Conservation (phyloP, 2,113 vertebrate genomes). For the Hemiprocne comata region DNA sequence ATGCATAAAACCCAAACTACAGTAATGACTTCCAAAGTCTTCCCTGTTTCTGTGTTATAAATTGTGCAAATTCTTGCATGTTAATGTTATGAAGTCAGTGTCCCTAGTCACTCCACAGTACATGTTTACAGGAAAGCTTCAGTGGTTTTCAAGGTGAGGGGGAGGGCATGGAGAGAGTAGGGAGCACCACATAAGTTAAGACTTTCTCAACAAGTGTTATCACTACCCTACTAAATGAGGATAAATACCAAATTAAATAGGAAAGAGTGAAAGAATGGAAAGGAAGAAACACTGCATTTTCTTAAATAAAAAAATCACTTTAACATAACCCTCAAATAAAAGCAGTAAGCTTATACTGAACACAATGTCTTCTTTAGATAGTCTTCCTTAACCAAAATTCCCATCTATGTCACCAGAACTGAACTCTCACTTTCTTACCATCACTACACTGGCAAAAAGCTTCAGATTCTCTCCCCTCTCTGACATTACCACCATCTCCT, state of each 20-base stretch:
- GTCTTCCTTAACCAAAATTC: not conserved
- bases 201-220: not conserved
- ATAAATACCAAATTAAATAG: not conserved
- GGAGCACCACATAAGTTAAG: not conserved
- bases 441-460: not conserved
- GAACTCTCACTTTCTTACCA: not conserved
- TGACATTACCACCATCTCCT: not conserved
- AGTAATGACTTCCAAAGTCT: not conserved
- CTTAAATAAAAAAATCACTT: not conserved
- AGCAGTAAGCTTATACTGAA: not conserved
- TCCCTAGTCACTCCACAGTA: not conserved
- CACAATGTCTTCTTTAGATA: not conserved
- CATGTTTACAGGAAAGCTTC: not conserved
- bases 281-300: not conserved
- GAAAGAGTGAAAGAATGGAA: not conserved
- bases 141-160: not conserved
- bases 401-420: not conserved
- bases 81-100: not conserved
- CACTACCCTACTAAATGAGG: not conserved
- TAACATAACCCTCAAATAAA: not conserved
- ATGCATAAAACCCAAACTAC: not conserved
- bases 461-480: not conserved
- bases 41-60: not conserved
- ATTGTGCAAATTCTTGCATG: not conserved
- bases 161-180: rapidly evolving